Base-by-base conservation (phyloP, 2,797 vertebrate species). In the Notolabrus celidotus region DNA sequence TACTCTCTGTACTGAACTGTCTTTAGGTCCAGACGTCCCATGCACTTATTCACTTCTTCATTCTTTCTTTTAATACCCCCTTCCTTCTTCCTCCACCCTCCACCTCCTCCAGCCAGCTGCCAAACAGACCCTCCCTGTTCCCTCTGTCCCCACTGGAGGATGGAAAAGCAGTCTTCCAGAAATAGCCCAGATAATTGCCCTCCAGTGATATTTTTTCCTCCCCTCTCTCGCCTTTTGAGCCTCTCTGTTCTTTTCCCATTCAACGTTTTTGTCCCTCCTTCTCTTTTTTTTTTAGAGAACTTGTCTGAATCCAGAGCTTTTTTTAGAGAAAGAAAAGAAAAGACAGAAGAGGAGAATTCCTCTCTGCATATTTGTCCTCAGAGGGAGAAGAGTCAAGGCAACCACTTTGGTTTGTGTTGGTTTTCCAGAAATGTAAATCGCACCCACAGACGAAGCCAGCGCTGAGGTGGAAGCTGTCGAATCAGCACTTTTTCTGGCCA, bases 111-210 rank as follows among this genome's bases (percentile, higher is more conserved):
- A 75, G 71, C 80, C 85, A 88, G 86, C 80, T 89, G 85, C 85
- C 86, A 86, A 85, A 89, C 88, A 88, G 80, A 85, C 83, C 80
- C 84, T 88, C 87, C 85, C 89, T 86, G 85, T 87, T 91, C 86
- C 75, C 70, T 83, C 72, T 74, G 22, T 82, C 80, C 77, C 57
- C 23, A 50, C 70, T 87, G 80, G 62, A 88, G 84, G 77, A 86
- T 88, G 84, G 88, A 88, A 88, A 86, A 86, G 83, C 87, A 80
- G 68, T 89, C 83, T 88, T 92, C 90, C 89, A 90, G 84, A 92
- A 92, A 92, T 89, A 92, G 91, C 85, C 75, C 79, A 79, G 77
- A 88, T 90, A 92, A 93, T 93, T 93, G 83, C 88, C 89, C 89
- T 88, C 82, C 61, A 76, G 88, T 85, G 87, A 84, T 86, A 69